Evolutionary conservation across 1,140 invertebrate genomes (phyloP), one percentile per base, ranked within the genome.

Genomic region (Eulimnadia texana): DNA sequence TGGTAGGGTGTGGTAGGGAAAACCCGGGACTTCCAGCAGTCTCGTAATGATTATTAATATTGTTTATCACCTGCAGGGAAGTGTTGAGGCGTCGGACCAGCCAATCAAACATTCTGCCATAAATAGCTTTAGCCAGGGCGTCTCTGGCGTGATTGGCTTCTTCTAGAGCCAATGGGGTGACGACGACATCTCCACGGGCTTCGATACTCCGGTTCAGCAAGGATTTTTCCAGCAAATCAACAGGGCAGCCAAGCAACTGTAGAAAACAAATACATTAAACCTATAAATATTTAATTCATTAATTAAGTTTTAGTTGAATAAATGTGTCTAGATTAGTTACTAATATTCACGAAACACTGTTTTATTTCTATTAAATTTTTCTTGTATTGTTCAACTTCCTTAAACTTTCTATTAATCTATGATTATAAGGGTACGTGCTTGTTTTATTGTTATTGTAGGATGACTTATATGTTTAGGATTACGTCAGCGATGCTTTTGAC

Each of bases 81-180:
- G 78, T 73, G 70, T 95, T 95, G 3, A 93, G 72, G 63, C 85
- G 78, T 6, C 77, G 75, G 2, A 93, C 89, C 10, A 95, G 78
- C 90, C 90, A 94, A 29, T 84, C 84, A 73, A 95, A 95, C 59
- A 93, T 75, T 57, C 90, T 79, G 67, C 91, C 90, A 66, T 93
- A 93, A 0, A 91, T 77, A 19, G 89, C 87, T 70, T 93, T 93
- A n/a, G 87, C 84, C 1, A 92, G 72, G 0, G 87, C 88, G 73
- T 92, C 88, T 29, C 87, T 72, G 1, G 86, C 88, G 74, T 87
- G 90, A 54, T 84, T 79, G 13, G 86, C 84, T 67, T 88, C 77
- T 66, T 88, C 87, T 27, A 80, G 72, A 67, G 82, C 85, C 16
- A 90, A 70, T 0, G 86, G 86, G 1, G 84, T 83, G 27, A 79